Conservation (phyloP, 2,113 vertebrate genomes). For the Synchiropus splendidus region DNA sequence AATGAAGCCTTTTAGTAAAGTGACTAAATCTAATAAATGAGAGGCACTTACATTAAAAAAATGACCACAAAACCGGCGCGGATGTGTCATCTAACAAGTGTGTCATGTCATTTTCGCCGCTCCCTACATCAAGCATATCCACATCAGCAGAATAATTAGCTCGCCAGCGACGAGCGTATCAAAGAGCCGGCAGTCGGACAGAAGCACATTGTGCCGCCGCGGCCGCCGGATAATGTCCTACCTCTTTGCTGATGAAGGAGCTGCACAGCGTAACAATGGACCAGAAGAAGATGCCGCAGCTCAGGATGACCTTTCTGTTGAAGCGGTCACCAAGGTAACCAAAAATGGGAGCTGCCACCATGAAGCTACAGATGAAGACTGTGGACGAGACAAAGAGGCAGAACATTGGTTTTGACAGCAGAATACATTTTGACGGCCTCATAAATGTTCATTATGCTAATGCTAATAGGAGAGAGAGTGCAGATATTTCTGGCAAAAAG, state of each 20-base stretch:
- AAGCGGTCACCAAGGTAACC: conserved; percentile 98
- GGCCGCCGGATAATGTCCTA: conserved; percentile 34
- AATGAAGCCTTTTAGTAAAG: no score
- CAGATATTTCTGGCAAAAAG: no score
- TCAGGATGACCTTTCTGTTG: conserved; percentile 96
- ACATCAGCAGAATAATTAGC: conserved; percentile 32
- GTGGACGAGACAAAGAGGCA: conserved; percentile 30
- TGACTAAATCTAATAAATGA: no score
- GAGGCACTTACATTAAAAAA: conserved; percentile 27
- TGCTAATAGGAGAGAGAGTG: no score
- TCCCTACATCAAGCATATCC: conserved; percentile 36
- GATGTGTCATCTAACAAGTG: conserved; percentile 35
- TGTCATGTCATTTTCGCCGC: conserved; percentile 43
- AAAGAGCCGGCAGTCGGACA: conserved; percentile 4
- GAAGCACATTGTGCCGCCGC: conserved; percentile 4
- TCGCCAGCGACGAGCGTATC: conserved; percentile 1
- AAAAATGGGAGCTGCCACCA: conserved; percentile 95
- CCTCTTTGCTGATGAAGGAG: conserved; percentile 94
- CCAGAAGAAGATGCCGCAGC: conserved; percentile 98
- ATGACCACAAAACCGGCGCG: conserved; percentile 21
- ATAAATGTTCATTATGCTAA: no score
- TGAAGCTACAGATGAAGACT: conserved; percentile 99
- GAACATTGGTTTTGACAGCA: conserved; percentile 12
- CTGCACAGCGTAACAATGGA: conserved; percentile 87
- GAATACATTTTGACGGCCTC: conserved; percentile 1